phyloP scores from a whole-genome alignment of 2,888 invertebrate species.

The Euzophera pinguis region DNA sequence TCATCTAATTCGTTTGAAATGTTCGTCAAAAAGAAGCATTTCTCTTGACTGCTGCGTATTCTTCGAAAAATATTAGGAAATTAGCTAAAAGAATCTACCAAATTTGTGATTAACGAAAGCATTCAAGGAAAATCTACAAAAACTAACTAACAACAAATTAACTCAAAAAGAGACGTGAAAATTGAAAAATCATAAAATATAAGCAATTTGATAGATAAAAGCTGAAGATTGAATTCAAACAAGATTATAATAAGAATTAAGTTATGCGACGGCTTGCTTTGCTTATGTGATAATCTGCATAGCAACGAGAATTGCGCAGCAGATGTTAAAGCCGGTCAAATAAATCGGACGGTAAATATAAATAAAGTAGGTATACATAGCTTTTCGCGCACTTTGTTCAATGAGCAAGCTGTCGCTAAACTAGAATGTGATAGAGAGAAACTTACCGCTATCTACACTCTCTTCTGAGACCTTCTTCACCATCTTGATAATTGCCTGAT shows the following conservation, averaged over 20 bases:
- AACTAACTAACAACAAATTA: not conserved
- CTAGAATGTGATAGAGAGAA: constrained; percentile 15
- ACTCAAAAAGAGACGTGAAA: not conserved
- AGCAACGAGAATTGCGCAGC: constrained; percentile 38
- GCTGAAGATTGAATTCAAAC: not conserved
- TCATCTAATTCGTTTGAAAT: too few species aligned
- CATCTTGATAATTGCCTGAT: constrained; percentile 69
- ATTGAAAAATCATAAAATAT: too few species aligned
- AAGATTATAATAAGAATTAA: not conserved
- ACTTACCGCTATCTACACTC: constrained; percentile 78
- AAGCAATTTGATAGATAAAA: constrained; percentile 7
- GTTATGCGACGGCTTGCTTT: not conserved
- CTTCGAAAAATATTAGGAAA: too few species aligned
- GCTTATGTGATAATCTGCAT: constrained; percentile 6
- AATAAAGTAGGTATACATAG: constrained; percentile 9
- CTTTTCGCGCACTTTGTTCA: constrained; percentile 5
- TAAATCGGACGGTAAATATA: constrained; percentile 23
- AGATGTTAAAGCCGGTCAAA: constrained; percentile 32
- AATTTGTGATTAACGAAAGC: too few species aligned
- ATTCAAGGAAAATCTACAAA: too few species aligned
- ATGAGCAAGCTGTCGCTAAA: constrained; percentile 17
- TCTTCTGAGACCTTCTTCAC: constrained; percentile 80
- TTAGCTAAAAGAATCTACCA: too few species aligned
- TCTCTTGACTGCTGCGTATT: too few species aligned
- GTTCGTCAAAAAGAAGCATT: too few species aligned